phyloP scores from a whole-genome alignment of 2,113 vertebrate species.

The Pongo abelii region DNA sequence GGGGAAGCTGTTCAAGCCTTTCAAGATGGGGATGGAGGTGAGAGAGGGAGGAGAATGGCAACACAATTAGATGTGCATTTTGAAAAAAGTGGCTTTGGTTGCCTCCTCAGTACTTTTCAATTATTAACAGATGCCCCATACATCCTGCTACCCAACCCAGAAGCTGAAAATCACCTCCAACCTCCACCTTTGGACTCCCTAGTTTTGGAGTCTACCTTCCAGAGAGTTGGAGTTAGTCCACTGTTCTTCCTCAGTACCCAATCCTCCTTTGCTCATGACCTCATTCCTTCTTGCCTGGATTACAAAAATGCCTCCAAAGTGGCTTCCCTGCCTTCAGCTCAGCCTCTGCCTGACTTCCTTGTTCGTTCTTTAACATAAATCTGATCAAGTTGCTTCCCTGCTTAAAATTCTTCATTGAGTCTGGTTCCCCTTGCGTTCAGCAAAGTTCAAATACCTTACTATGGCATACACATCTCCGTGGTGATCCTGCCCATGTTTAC shows the following conservation, averaged over 20 bases:
- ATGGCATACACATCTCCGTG: not conserved
- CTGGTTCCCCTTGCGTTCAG: not conserved
- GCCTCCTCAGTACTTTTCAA: not conserved
- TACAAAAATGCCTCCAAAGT: not conserved
- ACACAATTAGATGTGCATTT: not conserved
- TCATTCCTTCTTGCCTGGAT: not conserved
- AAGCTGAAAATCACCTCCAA: not conserved
- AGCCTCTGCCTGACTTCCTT: not conserved
- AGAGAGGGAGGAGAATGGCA: too few relatives aligned
- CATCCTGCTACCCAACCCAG: not conserved
- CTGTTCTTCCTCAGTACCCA: not conserved
- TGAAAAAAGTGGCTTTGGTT: not conserved
- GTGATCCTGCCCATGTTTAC: not conserved
- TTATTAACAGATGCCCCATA: not conserved
- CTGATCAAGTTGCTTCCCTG: not conserved
- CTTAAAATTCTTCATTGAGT: not conserved
- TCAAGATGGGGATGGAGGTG: not conserved
- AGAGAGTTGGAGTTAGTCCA: not conserved
- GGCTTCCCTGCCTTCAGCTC: not conserved
- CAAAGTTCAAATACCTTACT: not conserved
- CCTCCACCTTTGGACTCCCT: too few relatives aligned
- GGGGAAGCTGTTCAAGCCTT: not conserved
- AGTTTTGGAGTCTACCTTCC: not conserved
- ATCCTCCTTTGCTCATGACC: not conserved
- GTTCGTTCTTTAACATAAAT: not conserved